Percentiles rank a stretch among this genome's conserved stretches.
These are phyloP conservation scores for Gymnosoma rotundatum DNA, from an alignment of 2,888 invertebrate species.

Conservation along the genomic window DNA sequence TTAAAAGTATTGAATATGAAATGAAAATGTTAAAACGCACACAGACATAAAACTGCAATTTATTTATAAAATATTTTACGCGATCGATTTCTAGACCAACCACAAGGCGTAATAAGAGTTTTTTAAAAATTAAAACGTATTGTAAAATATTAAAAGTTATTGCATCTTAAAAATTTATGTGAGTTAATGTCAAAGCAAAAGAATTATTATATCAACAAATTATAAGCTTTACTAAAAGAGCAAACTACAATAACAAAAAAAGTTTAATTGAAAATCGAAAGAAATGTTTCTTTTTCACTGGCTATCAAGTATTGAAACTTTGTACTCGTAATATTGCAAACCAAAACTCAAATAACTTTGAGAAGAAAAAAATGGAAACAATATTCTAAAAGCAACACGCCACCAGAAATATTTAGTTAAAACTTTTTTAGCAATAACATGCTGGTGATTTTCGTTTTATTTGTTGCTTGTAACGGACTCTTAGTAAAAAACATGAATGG, in stretches of 20 bases:
- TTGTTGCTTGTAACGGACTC: neutral
- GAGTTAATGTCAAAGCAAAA: too few species aligned
- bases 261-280: constrained; percentile 40
- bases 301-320: constrained; percentile 32
- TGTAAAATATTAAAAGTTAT: too few species aligned
- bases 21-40: too few species aligned
- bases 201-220: constrained; percentile 36
- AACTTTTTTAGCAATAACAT: constrained; percentile 37
- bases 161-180: too few species aligned
- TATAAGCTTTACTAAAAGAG: neutral
- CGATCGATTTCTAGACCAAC: too few species aligned
- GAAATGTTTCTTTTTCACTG: constrained; percentile 58
- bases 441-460: constrained; percentile 19
- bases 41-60: too few species aligned
- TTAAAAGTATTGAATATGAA: too few species aligned
- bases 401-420: constrained; percentile 7
- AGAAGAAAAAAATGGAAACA: neutral
- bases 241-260: constrained; percentile 1
- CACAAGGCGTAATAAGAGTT: too few species aligned
- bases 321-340: neutral
- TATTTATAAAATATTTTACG: too few species aligned
- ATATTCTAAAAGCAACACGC: constrained; percentile 6
- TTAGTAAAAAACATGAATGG: neutral
- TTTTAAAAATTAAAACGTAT: too few species aligned
- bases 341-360: too few species aligned